These are phyloP conservation scores for Drosophila mercatorum DNA, from an alignment of 2,888 invertebrate species.

Conservation along the genomic window DNA sequence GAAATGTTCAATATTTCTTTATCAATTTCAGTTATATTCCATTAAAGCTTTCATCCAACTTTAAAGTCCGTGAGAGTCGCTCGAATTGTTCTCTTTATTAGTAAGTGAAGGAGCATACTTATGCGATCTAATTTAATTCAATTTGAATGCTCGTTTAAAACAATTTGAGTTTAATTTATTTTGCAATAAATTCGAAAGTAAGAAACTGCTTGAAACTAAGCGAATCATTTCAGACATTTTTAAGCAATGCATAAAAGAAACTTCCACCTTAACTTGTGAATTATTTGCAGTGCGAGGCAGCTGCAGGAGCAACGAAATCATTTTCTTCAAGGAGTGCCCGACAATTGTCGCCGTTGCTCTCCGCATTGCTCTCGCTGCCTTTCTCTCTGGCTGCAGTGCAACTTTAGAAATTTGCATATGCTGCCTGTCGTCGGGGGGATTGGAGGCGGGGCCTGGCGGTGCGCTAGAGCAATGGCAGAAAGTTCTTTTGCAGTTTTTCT, in stretches of 20 bases:
- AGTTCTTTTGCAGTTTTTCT: slow-evolving; percentile 51
- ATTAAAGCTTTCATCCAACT: too few relatives aligned
- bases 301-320: slow-evolving; percentile 37
- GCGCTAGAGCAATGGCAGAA: slow-evolving; percentile 35
- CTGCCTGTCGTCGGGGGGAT: slow-evolving; percentile 58
- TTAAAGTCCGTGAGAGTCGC: too few relatives aligned
- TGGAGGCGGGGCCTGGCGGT: background rate
- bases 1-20: background rate
- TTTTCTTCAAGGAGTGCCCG: slow-evolving; percentile 48
- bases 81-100: too few relatives aligned
- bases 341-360: slow-evolving; percentile 49
- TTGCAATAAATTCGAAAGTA: background rate
- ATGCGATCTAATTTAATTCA: background rate
- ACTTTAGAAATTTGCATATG: slow-evolving; percentile 71
- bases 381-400: slow-evolving; percentile 39
- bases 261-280: slow-evolving; percentile 51
- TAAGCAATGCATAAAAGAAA: slow-evolving; percentile 33
- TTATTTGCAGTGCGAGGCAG: slow-evolving; percentile 46
- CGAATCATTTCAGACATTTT: slow-evolving; percentile 35
- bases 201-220: slow-evolving; percentile 7
- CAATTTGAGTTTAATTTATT: slow-evolving; percentile 1
- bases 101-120: too few relatives aligned
- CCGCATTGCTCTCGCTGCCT: slow-evolving; percentile 6
- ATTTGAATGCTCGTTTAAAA: background rate
- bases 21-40: too few relatives aligned